Base-by-base conservation (phyloP, 2,888 invertebrate species). In the Andrena haemorrhoa region DNA sequence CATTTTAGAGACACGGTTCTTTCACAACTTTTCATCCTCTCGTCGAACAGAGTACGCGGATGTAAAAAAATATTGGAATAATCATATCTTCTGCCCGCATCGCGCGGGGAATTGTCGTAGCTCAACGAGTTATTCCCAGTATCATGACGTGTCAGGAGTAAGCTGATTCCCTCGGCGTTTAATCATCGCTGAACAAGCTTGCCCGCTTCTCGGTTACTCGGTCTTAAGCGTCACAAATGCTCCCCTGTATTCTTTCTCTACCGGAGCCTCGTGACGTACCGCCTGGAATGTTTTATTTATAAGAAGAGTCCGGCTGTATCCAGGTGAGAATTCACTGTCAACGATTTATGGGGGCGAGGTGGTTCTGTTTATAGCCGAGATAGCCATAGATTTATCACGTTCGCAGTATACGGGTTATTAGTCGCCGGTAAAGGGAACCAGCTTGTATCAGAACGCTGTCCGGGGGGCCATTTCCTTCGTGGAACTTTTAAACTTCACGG, bases 151-250 rank as follows among this genome's bases (percentile, higher is more conserved):
- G 49, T 75, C 74, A 68, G 70, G 64, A 65, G 83, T 81, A 83
- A 83, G 76, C 76, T 74, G 81, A 83, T 83, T 81, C 83, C 63
- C 74, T 49, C 35, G 33, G 63, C 49, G 51, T 74, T 77, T 83
- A 83, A 83, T 83, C 81, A 83, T 81, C 73, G 81, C 83, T 81
- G 83, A 83, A 74, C 70, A 81, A 83, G 83, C 83, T 61, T 63
- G 65, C 75, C 72, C 47, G 72, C 47, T 29, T 26, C 26, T 64
- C 49, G 47, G 26, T 56, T 29, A 49, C 58, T 20, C 31, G 12
- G n/a, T 2, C 20, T 41, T 75, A 65, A 26, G 63, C 49, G 20
- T n/a, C 26, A n/a, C 41, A 47, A 23, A 47, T 16, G 23, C 64
- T 16, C n/a, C 41, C 26, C 35, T 10, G n/a, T 33, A 33, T 61